These are phyloP conservation scores for Bombus waltoni DNA, from an alignment of 1,140 invertebrate species.

Conservation along the genomic window DNA sequence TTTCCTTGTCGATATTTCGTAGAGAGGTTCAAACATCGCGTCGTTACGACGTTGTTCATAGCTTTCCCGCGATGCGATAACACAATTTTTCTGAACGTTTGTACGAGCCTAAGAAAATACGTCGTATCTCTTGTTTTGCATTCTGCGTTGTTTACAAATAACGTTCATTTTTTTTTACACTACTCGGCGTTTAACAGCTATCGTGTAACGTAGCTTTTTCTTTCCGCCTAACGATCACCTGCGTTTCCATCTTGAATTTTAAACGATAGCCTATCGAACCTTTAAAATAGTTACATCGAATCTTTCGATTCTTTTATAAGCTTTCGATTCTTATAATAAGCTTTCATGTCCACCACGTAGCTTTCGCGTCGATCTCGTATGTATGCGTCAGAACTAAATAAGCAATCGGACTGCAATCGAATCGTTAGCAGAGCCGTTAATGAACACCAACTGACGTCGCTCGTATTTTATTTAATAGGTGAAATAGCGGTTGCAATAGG, in stretches of 20 bases:
- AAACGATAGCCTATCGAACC: not conserved
- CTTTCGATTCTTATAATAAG: not conserved
- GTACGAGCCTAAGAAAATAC: not conserved
- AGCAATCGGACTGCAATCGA: conserved; percentile 77
- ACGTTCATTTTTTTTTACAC: too few relatives aligned
- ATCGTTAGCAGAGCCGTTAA: conserved; percentile 77
- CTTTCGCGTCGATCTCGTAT: not conserved
- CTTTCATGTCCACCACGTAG: not conserved
- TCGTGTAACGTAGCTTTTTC: not conserved
- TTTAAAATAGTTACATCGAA: not conserved
- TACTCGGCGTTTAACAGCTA: not conserved
- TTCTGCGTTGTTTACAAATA: too few relatives aligned
- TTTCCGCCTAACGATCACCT: too few relatives aligned
- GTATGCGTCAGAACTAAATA: conserved; percentile 63
- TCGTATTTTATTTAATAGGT: conserved; percentile 80
- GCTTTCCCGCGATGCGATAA: too few relatives aligned
- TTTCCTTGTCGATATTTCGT: not conserved
- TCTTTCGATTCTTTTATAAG: not conserved
- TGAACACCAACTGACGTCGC: conserved; percentile 78
- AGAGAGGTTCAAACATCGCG: not conserved
- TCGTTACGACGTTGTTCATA: not conserved
- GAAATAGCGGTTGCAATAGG: conserved; percentile 69
- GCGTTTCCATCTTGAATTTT: not conserved
- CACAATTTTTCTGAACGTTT: not conserved
- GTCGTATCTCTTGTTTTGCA: not conserved